Evolutionary conservation across 1,140 invertebrate species (phyloP), one percentile per base, ranked within the genome.

Genomic region (Eumeta japonica): DNA sequence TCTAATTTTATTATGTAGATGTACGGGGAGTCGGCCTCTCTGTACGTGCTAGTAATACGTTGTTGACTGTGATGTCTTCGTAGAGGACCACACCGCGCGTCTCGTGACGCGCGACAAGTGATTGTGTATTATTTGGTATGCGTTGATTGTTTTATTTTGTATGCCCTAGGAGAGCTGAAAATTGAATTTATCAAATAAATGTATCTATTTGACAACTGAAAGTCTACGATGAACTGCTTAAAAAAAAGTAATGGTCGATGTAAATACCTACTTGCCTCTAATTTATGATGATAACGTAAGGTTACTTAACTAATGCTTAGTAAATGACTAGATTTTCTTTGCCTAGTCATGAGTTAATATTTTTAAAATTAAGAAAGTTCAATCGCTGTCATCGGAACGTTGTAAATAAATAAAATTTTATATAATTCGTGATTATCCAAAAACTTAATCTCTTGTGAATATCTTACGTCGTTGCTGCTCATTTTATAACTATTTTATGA

Each of bases 1-100:
- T n/a, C n/a, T 7, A 24, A 24, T 24, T 24, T 24, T 24, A 24
- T 7, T 24, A 24, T 24, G n/a, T 7, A 24, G n/a, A n/a, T n/a
- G n/a, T n/a, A n/a, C n/a, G n/a, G n/a, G n/a, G n/a, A n/a, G n/a
- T n/a, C n/a, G n/a, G n/a, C n/a, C n/a, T n/a, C n/a, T n/a, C n/a
- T n/a, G n/a, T n/a, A n/a, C n/a, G n/a, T n/a, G n/a, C n/a, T n/a
- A n/a, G n/a, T n/a, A n/a, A n/a, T n/a, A n/a, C n/a, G n/a, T n/a
- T 65, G 60, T 59, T 60, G 66, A 65, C 68, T 74, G 68, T 74
- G 68, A 74, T 74, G 66, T 71, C 62, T 73, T 68, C 62, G 50
- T 68, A 67, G 64, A 71, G 63, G 61, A 73, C n/a, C n/a, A 62
- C 55, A 53, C 50, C 58, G 55, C 57, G 52, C 58, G 54, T 60